Conservation (phyloP, 2,888 invertebrate species). For the Trisateles emortualis region DNA sequence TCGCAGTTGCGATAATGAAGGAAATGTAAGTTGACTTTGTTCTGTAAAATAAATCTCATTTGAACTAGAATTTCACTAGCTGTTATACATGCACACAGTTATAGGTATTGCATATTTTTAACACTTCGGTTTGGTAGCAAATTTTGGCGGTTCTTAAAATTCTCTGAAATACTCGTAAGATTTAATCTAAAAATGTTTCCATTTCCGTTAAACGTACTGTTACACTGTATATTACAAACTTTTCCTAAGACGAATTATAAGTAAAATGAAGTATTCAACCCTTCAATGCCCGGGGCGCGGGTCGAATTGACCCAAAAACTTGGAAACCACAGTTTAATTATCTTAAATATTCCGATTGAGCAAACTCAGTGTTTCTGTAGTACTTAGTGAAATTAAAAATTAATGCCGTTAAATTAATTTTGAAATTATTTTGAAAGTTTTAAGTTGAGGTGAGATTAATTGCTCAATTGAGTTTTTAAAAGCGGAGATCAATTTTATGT, state of each 20-base stretch:
- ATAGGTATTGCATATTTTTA: no score
- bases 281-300: conserved; percentile 15
- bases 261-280: conserved; percentile 36
- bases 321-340: conserved; percentile 35
- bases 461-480: not conserved
- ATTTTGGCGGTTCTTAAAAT: no score
- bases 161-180: not conserved
- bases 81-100: no score
- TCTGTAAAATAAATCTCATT: no score
- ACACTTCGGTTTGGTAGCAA: no score
- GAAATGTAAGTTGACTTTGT: no score
- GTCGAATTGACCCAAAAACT: conserved; percentile 30
- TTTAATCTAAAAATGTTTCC: not conserved
- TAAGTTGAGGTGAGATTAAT: not conserved
- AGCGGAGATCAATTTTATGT: no score
- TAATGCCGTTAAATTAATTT: not conserved
- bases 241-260: conserved; percentile 26
- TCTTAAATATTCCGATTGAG: conserved; percentile 34
- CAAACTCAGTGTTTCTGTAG: conserved; percentile 19
- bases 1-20: no score
- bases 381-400: conserved; percentile 15
- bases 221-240: conserved; percentile 24
- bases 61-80: no score
- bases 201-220: not conserved
- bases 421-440: not conserved